These are phyloP conservation scores for Platyrinchus mystaceus DNA, from an alignment of 2,797 vertebrate genomes.

Conservation along the genomic window DNA sequence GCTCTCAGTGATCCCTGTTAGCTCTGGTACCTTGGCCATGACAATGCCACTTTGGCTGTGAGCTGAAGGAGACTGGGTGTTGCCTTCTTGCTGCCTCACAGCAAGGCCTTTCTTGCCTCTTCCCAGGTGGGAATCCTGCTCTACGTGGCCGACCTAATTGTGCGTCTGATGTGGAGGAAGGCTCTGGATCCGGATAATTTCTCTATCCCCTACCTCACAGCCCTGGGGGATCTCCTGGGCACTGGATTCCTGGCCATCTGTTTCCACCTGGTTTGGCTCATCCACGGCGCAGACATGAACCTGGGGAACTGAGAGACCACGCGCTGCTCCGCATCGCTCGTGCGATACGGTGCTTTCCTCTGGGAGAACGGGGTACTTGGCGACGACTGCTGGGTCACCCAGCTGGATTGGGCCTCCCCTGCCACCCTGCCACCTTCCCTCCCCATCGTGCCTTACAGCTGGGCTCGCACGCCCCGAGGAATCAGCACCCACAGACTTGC, in stretches of 20 bases:
- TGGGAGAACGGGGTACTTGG: not conserved
- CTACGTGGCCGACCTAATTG: slow-evolving; percentile 88
- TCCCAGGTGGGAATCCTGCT: slow-evolving; percentile 88
- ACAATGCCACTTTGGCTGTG: not conserved
- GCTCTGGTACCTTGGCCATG: not conserved
- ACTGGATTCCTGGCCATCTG: slow-evolving; percentile 89
- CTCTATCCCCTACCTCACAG: slow-evolving; percentile 97
- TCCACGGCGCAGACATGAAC: slow-evolving; percentile 65
- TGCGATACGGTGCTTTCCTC: not conserved
- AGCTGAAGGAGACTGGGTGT: not conserved
- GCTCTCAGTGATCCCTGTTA: fast-evolving
- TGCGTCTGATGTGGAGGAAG: slow-evolving; percentile 87
- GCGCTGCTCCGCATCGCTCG: not conserved
- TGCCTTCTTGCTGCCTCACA: not conserved
- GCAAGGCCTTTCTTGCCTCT: not conserved
- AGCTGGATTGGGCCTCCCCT: not conserved
- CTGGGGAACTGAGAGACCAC: slow-evolving; percentile 14
- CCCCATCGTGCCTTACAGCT: slow-evolving; percentile 32
- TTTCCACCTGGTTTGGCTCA: slow-evolving; percentile 79
- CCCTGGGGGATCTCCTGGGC: slow-evolving; percentile 91
- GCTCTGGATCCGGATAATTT: slow-evolving; percentile 93
- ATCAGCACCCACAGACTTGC: not conserved
- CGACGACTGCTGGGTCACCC: not conserved
- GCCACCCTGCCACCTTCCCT: not conserved
- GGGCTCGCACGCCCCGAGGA: fast-evolving